Percentiles rank a stretch among this genome's conserved stretches.
Conservation (phyloP, 2,113 vertebrate genomes). For the Antechinus flavipes region DNA sequence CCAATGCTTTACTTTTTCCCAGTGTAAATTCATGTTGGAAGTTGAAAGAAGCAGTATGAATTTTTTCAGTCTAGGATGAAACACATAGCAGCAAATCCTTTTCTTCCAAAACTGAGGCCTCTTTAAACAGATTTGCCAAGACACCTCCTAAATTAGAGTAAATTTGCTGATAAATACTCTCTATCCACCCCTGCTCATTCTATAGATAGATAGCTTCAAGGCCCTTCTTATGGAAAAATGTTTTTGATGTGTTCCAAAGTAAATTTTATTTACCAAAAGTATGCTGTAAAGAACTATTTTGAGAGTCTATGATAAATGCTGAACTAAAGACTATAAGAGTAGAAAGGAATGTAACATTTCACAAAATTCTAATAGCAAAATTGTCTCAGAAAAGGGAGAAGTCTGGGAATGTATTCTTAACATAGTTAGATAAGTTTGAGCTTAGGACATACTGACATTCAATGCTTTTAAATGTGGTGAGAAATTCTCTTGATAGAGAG, state of each 20-base stretch:
- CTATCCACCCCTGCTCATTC: slow-evolving; percentile 64
- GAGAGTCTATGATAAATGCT: slow-evolving; percentile 3
- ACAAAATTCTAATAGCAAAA: slow-evolving; percentile 30
- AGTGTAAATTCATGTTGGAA: slow-evolving; percentile 78
- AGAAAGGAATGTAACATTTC: background rate
- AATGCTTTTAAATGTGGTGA: slow-evolving; percentile 2
- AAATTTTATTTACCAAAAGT: slow-evolving; percentile 69
- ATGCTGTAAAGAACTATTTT: slow-evolving; percentile 39
- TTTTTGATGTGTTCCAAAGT: slow-evolving; percentile 58
- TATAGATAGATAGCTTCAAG: slow-evolving; percentile 61
- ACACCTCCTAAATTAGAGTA: slow-evolving; percentile 68
- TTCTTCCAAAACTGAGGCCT: background rate
- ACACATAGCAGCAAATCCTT: slow-evolving; percentile 15
- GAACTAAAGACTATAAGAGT: slow-evolving; percentile 40
- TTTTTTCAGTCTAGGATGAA: slow-evolving; percentile 66
- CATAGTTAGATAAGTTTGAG: slow-evolving; percentile 12
- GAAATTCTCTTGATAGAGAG: background rate
- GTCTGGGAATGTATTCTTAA: background rate
- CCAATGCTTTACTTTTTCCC: slow-evolving; percentile 77
- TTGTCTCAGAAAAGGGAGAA: background rate
- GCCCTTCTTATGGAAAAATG: slow-evolving; percentile 54
- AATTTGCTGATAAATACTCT: slow-evolving; percentile 77
- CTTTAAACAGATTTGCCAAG: slow-evolving; percentile 71
- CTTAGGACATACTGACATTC: background rate
- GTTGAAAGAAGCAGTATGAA: slow-evolving; percentile 69